Conservation (phyloP, 2,113 vertebrate species). For the Glareola pratincola region DNA sequence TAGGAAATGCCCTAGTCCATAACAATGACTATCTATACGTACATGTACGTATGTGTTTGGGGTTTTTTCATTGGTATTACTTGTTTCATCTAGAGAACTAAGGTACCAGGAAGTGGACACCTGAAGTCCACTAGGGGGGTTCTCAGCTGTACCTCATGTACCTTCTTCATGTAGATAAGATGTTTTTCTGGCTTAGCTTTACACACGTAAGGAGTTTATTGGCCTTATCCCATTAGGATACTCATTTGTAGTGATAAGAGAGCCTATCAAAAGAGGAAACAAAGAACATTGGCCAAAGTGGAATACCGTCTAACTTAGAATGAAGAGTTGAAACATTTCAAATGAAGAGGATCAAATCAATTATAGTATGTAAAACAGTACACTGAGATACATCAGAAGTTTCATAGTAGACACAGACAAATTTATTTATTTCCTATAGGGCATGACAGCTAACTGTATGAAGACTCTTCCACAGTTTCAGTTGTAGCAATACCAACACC, state of each 20-base stretch:
- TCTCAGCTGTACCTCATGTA: not conserved
- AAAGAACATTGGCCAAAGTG: not conserved
- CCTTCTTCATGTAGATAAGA: conserved; percentile 21
- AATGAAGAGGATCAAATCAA: not conserved
- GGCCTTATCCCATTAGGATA: not conserved
- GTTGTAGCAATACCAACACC: not conserved
- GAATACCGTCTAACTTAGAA: not conserved
- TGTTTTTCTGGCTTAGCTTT: not conserved
- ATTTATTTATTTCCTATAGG: not conserved
- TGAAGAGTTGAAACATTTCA: not conserved
- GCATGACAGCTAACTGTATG: not conserved
- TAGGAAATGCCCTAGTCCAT: not conserved
- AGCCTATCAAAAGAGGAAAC: conserved; percentile 29
- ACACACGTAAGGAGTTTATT: not conserved
- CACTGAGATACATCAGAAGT: not conserved
- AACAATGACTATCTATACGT: not conserved
- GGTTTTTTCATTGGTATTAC: not conserved
- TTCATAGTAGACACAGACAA: not conserved
- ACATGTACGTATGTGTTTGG: not conserved
- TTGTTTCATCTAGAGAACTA: not conserved
- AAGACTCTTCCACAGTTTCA: not conserved
- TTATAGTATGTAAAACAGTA: not conserved
- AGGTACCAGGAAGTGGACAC: not conserved
- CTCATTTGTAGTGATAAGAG: conserved; percentile 1
- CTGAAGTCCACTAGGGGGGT: not conserved